Conservation (phyloP, 2,113 vertebrate genomes). For the Irena cyanogastra region DNA sequence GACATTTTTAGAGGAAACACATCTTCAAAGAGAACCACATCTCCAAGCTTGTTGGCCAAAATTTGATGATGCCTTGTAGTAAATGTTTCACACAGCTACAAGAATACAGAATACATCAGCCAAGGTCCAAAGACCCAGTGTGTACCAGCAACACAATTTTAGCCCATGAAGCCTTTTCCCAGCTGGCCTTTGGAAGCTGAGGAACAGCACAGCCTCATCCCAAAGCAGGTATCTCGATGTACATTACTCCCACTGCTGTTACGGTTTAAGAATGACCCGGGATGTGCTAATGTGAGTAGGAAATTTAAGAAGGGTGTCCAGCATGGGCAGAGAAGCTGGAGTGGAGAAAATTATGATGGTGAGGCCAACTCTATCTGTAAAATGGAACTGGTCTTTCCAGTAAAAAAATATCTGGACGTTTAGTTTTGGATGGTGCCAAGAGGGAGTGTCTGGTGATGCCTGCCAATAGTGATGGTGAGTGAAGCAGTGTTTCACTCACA, state of each 20-base stretch:
- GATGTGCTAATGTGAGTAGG: not conserved
- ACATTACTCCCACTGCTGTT: not conserved
- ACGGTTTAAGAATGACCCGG: not conserved
- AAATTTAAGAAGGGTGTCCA: not conserved
- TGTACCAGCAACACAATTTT: not conserved
- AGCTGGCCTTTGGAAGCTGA: not conserved
- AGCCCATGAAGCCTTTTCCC: not conserved
- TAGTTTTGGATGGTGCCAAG: not conserved
- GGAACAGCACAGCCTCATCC: not conserved
- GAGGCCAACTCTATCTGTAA: not conserved
- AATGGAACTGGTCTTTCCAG: not conserved
- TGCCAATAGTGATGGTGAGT: not conserved
- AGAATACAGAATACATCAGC: not conserved
- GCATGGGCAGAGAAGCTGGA: not conserved
- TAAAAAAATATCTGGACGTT: not conserved
- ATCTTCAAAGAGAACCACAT: not conserved
- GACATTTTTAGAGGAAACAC: not conserved
- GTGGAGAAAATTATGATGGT: not conserved
- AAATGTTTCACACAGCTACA: not conserved
- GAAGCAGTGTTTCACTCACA: not conserved
- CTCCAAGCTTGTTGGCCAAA: not conserved
- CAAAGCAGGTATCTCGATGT: not conserved
- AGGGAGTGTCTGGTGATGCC: not conserved
- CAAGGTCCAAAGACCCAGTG: not conserved
- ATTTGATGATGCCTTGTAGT: not conserved